These are phyloP conservation scores for Macrocentrus cingulum DNA, from an alignment of 1,140 invertebrate species.

Conservation along the genomic window DNA sequence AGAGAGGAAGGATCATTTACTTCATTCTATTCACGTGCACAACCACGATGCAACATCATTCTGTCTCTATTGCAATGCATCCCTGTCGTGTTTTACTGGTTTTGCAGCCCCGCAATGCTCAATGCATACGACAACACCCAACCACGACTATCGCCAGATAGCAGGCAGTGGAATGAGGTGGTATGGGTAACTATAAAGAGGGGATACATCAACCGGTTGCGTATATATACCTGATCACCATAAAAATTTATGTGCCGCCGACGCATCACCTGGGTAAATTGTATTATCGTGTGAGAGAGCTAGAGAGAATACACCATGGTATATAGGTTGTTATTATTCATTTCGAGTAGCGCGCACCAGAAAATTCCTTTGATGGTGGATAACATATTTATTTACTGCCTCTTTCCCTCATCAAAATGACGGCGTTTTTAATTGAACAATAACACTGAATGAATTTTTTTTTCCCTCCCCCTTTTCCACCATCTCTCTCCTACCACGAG, in stretches of 20 bases:
- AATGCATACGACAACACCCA: slow-evolving; percentile 34
- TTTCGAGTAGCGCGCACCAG: slow-evolving; percentile 14
- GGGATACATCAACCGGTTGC: slow-evolving; percentile 42
- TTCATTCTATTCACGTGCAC: slow-evolving; percentile 46
- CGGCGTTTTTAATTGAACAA: background rate
- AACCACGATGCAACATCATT: slow-evolving; percentile 13
- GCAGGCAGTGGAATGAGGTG: background rate
- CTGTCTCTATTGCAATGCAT: background rate
- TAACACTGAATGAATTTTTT: background rate
- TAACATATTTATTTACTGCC: background rate
- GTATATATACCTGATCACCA: slow-evolving; percentile 53
- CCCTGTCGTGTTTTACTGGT: slow-evolving; percentile 9
- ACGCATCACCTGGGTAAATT: slow-evolving; percentile 50
- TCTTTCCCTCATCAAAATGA: slow-evolving; percentile 1
- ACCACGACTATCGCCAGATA: slow-evolving; percentile 21
- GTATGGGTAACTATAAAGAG: slow-evolving; percentile 11
- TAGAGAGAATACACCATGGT: slow-evolving; percentile 6
- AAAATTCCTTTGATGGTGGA: slow-evolving; percentile 22
- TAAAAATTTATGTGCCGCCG: slow-evolving; percentile 56
- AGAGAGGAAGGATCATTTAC: slow-evolving; percentile 29
- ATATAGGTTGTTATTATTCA: slow-evolving; percentile 24
- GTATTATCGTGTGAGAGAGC: slow-evolving; percentile 45
- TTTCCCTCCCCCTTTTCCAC: too few relatives aligned
- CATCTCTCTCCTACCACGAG: too few relatives aligned
- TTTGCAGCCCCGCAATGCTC: slow-evolving; percentile 37